Evolutionary conservation across 2,797 vertebrate species (phyloP).

Genomic region (Danio choprae): DNA sequence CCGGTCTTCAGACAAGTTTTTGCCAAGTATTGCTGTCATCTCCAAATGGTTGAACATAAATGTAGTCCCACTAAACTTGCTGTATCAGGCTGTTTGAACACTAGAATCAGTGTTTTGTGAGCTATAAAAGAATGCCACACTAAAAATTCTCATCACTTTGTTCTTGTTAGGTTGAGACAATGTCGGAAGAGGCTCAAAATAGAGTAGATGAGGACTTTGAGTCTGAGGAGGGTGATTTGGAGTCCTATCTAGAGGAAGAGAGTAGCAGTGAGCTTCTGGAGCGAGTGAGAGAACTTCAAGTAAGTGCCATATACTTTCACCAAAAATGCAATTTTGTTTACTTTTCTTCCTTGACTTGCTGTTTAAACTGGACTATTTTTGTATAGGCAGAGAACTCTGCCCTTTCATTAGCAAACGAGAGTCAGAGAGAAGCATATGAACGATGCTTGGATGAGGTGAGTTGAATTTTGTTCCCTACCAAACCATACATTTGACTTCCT

Average conservation of each 20-base stretch:
- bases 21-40: neutral
- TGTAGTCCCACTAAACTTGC: neutral
- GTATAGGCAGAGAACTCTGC: slow-evolving; percentile 90
- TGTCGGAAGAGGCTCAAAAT: slow-evolving; percentile 85
- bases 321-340: slow-evolving; percentile 29
- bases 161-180: slow-evolving; percentile 74
- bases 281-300: slow-evolving; percentile 91
- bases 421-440: slow-evolving; percentile 93
- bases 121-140: neutral
- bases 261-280: slow-evolving; percentile 91
- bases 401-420: slow-evolving; percentile 93
- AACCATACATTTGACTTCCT: neutral
- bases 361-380: slow-evolving; percentile 40
- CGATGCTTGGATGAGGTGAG: slow-evolving; percentile 91
- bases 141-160: neutral
- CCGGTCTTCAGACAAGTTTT: slow-evolving; percentile 4
- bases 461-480: slow-evolving; percentile 18
- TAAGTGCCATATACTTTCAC: slow-evolving; percentile 56
- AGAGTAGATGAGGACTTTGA: slow-evolving; percentile 80
- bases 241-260: slow-evolving; percentile 77
- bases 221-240: slow-evolving; percentile 76
- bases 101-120: neutral
- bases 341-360: slow-evolving; percentile 4
- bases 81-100: neutral
- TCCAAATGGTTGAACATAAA: too few relatives aligned